Percentiles rank a stretch among this genome's conserved stretches.
phyloP scores from a whole-genome alignment of 2,113 vertebrate species.

The Protobothrops mucrosquamatus region DNA sequence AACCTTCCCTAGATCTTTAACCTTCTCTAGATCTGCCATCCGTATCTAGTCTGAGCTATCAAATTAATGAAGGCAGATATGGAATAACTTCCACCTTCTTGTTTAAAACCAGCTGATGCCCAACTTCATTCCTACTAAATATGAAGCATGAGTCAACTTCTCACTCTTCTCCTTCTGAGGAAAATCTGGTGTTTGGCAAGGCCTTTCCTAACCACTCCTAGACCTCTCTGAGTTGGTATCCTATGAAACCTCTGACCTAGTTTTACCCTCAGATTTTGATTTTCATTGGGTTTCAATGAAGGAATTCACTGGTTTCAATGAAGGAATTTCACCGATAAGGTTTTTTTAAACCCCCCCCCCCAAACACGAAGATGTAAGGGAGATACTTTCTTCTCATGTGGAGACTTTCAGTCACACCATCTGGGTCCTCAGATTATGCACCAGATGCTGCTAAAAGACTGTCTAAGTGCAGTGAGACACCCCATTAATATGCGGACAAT shows the following conservation, averaged over 20 bases:
- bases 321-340: background rate
- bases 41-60: background rate
- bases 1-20: background rate
- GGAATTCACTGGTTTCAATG: background rate
- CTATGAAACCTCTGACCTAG: background rate
- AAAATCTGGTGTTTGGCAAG: background rate
- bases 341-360: background rate
- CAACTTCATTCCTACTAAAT: background rate
- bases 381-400: background rate
- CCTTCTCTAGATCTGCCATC: background rate
- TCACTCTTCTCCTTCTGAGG: background rate
- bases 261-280: background rate
- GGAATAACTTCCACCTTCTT: background rate
- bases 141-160: background rate
- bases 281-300: background rate
- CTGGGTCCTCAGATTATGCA: constrained; percentile 25
- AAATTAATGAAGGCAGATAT: background rate
- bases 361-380: background rate
- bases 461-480: constrained; percentile 48
- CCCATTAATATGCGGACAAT: constrained; percentile 55
- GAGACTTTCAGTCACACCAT: background rate
- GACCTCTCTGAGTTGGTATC: background rate
- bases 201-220: background rate
- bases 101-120: background rate
- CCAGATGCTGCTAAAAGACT: constrained; percentile 54